Evolutionary conservation across 2,113 vertebrate species (phyloP).

Genomic region (Eulacestoma nigropectus): DNA sequence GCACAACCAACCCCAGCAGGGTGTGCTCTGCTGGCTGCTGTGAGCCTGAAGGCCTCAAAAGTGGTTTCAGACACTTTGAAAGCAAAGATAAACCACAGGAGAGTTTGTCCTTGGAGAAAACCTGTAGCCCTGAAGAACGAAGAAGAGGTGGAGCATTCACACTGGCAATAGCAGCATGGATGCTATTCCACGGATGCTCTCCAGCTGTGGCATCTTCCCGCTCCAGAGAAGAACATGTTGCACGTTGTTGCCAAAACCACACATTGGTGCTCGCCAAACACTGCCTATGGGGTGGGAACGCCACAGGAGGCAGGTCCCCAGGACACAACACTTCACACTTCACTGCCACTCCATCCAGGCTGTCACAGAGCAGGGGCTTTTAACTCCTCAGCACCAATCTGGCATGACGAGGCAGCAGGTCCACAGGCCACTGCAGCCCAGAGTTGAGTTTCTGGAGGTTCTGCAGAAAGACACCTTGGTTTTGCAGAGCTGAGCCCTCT

Average conservation of each 20-base stretch:
- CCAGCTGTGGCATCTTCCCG: not conserved
- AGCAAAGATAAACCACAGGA: not conserved
- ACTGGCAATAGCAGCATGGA: not conserved
- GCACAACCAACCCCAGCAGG: not conserved
- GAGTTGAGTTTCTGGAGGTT: not conserved
- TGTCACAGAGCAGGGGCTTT: not conserved
- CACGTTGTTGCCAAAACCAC: not conserved
- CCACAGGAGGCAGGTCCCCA: not conserved
- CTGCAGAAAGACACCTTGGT: not conserved
- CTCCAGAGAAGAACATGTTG: not conserved
- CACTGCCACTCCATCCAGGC: not conserved
- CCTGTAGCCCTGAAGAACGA: not conserved
- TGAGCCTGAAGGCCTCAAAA: not conserved
- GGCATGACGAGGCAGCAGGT: not conserved
- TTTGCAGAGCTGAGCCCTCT: not conserved
- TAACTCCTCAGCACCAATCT: not conserved
- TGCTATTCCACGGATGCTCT: not conserved
- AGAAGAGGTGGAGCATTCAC: not conserved
- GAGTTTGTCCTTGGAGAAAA: not conserved
- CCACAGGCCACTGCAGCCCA: not conserved
- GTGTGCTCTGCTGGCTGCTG: not conserved
- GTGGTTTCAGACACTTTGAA: not conserved
- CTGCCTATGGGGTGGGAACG: not conserved
- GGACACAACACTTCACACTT: not conserved
- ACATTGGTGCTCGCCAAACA: rapidly evolving